phyloP scores from a whole-genome alignment of 1,140 invertebrate genomes.

The Manduca sexta region DNA sequence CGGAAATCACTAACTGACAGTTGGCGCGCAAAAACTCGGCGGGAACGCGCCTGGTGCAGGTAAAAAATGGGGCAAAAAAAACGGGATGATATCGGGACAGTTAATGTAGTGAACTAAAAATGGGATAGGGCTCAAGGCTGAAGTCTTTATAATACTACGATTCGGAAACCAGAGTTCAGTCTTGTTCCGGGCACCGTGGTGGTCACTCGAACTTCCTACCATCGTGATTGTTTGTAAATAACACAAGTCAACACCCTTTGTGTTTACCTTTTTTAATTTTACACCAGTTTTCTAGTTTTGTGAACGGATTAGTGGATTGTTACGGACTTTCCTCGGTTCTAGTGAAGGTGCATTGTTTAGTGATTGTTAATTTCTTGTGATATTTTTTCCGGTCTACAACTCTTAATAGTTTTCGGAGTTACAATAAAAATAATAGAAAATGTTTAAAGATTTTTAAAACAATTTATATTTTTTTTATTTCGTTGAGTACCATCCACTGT shows the following conservation, averaged over 20 bases:
- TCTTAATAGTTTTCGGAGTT: too few relatives aligned
- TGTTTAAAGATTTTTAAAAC: too few relatives aligned
- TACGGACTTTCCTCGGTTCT: neutral
- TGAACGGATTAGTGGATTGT: conserved; percentile 5
- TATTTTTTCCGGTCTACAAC: too few relatives aligned
- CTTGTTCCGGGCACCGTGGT: conserved; percentile 46
- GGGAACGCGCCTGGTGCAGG: conserved; percentile 35
- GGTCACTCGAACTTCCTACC: conserved; percentile 44
- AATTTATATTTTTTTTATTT: too few relatives aligned
- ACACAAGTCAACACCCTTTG: conserved; percentile 44
- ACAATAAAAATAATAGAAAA: too few relatives aligned
- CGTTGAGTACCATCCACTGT: too few relatives aligned
- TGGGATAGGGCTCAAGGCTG: conserved; percentile 60
- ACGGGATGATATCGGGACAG: conserved; percentile 28
- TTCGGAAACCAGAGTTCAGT: conserved; percentile 63
- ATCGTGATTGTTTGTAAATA: conserved; percentile 56
- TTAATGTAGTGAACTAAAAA: conserved; percentile 42
- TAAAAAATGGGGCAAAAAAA: conserved; percentile 38
- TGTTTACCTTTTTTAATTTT: conserved; percentile 24
- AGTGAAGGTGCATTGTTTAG: too few relatives aligned
- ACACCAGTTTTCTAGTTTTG: conserved; percentile 1
- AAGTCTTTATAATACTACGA: conserved; percentile 55
- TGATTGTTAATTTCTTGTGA: too few relatives aligned
- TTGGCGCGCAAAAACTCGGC: conserved; percentile 25
- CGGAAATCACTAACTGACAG: conserved; percentile 39